These are phyloP conservation scores for Caenorhabditis doughertyi DNA, from an alignment of 2,888 invertebrate species.

Conservation along the genomic window DNA sequence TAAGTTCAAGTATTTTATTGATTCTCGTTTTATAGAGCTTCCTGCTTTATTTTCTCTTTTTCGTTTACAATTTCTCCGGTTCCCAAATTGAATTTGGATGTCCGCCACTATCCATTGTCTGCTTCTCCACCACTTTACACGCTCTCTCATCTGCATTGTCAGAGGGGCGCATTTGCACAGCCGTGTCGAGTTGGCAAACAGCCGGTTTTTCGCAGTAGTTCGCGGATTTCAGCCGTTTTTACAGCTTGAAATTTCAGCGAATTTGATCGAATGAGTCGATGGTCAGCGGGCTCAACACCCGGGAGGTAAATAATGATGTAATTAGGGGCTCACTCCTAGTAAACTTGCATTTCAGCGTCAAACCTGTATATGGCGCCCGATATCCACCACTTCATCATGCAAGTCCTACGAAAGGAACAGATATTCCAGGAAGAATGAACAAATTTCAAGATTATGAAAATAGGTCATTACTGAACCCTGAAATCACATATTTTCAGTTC, in stretches of 20 bases:
- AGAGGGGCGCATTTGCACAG: constrained; percentile 48
- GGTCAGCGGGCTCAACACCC: constrained; percentile 72
- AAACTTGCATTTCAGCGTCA: constrained; percentile 73
- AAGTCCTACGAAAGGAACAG: constrained; percentile 63
- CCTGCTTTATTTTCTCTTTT: background rate
- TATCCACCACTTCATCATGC: constrained; percentile 79
- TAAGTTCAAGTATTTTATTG: constrained; percentile 33
- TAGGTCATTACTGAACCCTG: constrained; percentile 69
- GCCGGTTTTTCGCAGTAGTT: constrained; percentile 18
- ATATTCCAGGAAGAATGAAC: constrained; percentile 65
- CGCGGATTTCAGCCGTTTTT: constrained; percentile 14
- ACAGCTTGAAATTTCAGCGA: constrained; percentile 20
- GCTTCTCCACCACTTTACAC: constrained; percentile 24
- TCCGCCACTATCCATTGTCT: constrained; percentile 33
- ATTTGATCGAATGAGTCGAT: constrained; percentile 69
- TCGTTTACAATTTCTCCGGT: background rate
- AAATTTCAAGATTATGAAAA: constrained; percentile 81
- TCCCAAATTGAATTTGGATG: constrained; percentile 47
- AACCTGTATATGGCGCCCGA: constrained; percentile 82
- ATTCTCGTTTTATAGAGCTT: background rate
- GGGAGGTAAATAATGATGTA: constrained; percentile 65
- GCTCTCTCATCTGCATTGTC: constrained; percentile 18
- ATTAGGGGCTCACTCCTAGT: constrained; percentile 1
- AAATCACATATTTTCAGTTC: background rate
- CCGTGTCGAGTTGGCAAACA: constrained; percentile 42